Percentiles rank a stretch among this genome's conserved stretches.
phyloP scores from a whole-genome alignment of 1,140 invertebrate species.

The Heliconius himera region DNA sequence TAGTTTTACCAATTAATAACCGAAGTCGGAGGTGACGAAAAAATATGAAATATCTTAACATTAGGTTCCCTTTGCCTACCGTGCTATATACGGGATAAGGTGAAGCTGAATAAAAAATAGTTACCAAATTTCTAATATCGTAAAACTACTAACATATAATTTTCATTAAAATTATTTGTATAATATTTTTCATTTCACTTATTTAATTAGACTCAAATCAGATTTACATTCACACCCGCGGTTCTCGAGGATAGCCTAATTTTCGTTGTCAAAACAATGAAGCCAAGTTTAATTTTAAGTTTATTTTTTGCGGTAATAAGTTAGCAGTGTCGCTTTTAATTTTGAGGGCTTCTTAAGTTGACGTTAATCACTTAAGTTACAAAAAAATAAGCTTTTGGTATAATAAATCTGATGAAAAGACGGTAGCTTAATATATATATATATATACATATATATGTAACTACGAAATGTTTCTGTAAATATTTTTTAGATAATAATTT shows the following conservation, averaged over 20 bases:
- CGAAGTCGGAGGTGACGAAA: too few species aligned
- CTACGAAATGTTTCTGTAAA: neutral
- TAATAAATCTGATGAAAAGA: slow-evolving; percentile 6
- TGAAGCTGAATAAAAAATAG: neutral
- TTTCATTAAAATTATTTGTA: neutral
- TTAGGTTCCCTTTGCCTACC: too few species aligned
- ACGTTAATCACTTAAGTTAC: slow-evolving; percentile 20
- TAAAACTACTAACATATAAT: neutral
- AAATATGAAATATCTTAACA: too few species aligned
- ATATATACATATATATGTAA: neutral
- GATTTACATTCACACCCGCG: slow-evolving; percentile 63
- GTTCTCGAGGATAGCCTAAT: slow-evolving; percentile 56
- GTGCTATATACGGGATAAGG: too few species aligned
- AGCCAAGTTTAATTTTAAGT: slow-evolving; percentile 21
- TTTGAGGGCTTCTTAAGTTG: slow-evolving; percentile 23
- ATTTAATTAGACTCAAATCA: slow-evolving; percentile 66
- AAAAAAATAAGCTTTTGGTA: slow-evolving; percentile 36
- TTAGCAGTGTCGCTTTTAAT: slow-evolving; percentile 31
- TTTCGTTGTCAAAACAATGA: slow-evolving; percentile 33
- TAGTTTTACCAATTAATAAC: too few species aligned
- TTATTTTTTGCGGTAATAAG: slow-evolving; percentile 28
- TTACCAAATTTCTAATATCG: too few species aligned
- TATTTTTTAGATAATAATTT: too few species aligned
- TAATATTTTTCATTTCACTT: neutral
- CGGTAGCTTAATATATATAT: neutral